Evolutionary conservation across 2,113 vertebrate genomes (phyloP).

Genomic region (Excalfactoria chinensis): DNA sequence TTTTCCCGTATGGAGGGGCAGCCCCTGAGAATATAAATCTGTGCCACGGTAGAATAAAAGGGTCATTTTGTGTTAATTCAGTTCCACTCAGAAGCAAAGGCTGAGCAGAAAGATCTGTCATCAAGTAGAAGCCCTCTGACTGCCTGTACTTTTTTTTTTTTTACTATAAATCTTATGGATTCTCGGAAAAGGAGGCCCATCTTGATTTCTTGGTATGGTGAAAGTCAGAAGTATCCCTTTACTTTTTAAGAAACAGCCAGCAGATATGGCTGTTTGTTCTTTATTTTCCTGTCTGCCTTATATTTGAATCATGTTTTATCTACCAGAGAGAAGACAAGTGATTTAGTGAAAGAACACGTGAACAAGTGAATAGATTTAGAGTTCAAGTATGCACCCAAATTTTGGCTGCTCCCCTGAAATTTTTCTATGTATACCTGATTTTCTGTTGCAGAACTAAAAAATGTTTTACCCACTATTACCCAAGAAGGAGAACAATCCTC

Average conservation of each 20-base stretch:
- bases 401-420: background rate
- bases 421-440: background rate
- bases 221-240: background rate
- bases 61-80: slow-evolving; percentile 44
- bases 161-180: slow-evolving; percentile 10
- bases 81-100: slow-evolving; percentile 39
- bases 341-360: background rate
- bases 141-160: background rate
- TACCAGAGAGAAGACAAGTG: background rate
- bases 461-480: background rate
- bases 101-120: slow-evolving; percentile 49
- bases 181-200: slow-evolving; percentile 20
- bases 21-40: slow-evolving; percentile 25
- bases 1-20: background rate
- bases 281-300: background rate
- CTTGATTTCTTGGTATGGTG: background rate
- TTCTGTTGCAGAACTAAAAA: background rate
- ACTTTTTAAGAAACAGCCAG: background rate
- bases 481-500: background rate
- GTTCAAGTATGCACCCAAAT: background rate
- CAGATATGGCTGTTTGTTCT: background rate
- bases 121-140: slow-evolving; percentile 12
- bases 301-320: slow-evolving; percentile 4
- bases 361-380: background rate
- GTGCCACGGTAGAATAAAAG: background rate